Evolutionary conservation across 2,797 vertebrate species (phyloP).

Genomic region (Artibeus lituratus): DNA sequence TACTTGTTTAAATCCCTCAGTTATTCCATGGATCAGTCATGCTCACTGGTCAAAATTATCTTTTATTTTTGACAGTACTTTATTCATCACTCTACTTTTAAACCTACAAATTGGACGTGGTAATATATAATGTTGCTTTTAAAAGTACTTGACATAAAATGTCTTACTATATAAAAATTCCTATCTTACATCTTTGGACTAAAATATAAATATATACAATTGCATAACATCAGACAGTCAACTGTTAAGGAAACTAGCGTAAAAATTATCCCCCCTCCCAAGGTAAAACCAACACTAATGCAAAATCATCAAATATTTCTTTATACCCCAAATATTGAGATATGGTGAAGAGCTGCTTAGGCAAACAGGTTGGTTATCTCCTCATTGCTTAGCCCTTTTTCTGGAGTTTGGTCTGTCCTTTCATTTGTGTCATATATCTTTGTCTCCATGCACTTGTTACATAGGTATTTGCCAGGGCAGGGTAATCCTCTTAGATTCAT

Average conservation of each 20-base stretch:
- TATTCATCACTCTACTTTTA: background rate
- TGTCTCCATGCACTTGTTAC: too few species aligned
- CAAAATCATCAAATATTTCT: background rate
- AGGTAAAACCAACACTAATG: background rate
- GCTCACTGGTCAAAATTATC: background rate
- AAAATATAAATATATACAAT: conserved; percentile 25
- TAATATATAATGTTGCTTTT: background rate
- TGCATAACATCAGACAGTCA: background rate
- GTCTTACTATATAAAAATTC: background rate
- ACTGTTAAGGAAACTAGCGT: background rate
- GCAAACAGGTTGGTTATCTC: background rate
- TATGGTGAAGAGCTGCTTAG: background rate
- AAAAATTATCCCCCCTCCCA: background rate
- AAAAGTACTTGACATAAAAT: background rate
- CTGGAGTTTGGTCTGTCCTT: too few species aligned
- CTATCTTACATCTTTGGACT: background rate
- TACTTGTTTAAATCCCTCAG: background rate
- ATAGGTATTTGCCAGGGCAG: too few species aligned
- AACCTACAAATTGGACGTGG: background rate
- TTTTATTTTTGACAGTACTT: background rate
- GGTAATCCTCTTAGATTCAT: too few species aligned
- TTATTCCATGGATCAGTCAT: background rate
- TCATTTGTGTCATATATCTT: too few species aligned
- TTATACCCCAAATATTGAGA: background rate
- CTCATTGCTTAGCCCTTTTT: too few species aligned